A percentile compares a stretch with the other conserved stretches of the same genome.
Evolutionary conservation across 2,113 vertebrate genomes (phyloP).

Genomic region (Brachirus orientalis): DNA sequence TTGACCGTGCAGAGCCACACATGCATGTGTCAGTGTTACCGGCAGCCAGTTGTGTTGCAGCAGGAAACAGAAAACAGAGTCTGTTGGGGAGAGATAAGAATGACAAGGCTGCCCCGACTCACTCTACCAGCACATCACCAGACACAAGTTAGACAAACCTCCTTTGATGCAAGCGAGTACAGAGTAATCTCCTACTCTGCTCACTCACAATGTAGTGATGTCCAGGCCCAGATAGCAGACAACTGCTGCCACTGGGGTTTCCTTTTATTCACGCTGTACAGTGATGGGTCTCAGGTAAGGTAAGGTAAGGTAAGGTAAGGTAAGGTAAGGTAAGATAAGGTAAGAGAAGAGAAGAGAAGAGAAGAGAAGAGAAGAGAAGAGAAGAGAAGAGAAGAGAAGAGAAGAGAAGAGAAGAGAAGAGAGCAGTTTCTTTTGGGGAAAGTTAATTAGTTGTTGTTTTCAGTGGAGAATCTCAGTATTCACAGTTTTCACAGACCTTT

Average conservation of each 20-base stretch:
- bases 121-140: slow-evolving; percentile 70
- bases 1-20: slow-evolving; percentile 45
- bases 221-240: slow-evolving; percentile 55
- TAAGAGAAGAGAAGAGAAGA: not conserved
- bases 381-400: not conserved
- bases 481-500: slow-evolving; percentile 35
- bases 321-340: not conserved
- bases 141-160: slow-evolving; percentile 76
- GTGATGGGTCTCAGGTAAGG: slow-evolving; percentile 2
- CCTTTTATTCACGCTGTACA: slow-evolving; percentile 52
- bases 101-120: slow-evolving; percentile 67
- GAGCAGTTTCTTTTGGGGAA: slow-evolving; percentile 12
- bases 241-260: slow-evolving; percentile 35
- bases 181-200: slow-evolving; percentile 68
- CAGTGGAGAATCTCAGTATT: slow-evolving; percentile 25
- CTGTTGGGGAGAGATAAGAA: slow-evolving; percentile 80
- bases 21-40: slow-evolving; percentile 62
- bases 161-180: slow-evolving; percentile 74
- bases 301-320: not conserved
- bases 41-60: slow-evolving; percentile 67
- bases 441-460: slow-evolving; percentile 56
- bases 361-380: not conserved
- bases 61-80: slow-evolving; percentile 68
- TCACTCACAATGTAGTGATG: slow-evolving; percentile 59
- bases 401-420: not conserved